Percentiles rank a stretch among this genome's conserved stretches.
These are phyloP conservation scores for Pollachius pollachius DNA, from an alignment of 2,113 vertebrate species.

Conservation along the genomic window DNA sequence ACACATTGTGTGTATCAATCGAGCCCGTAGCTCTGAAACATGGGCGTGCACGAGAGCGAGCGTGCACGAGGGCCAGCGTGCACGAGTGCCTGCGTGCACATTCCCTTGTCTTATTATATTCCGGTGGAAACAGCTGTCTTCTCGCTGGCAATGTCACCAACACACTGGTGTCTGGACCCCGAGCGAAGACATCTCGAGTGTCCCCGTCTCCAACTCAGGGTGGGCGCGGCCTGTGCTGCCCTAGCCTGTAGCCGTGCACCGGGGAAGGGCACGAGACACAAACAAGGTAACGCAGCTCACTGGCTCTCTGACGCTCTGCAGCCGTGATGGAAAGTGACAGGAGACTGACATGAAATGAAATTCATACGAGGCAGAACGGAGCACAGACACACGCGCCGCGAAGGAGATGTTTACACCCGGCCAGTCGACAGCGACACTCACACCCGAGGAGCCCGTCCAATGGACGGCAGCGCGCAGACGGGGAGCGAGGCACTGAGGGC, in stretches of 20 bases:
- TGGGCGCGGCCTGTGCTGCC: slow-evolving; percentile 64
- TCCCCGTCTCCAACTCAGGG: slow-evolving; percentile 71
- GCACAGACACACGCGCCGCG: slow-evolving; percentile 63
- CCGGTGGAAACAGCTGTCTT: slow-evolving; percentile 72
- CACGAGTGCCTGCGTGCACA: slow-evolving; percentile 38
- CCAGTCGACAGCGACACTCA: slow-evolving; percentile 44
- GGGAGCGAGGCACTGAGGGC: no score
- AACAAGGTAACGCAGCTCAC: slow-evolving; percentile 72
- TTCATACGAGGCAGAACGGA: slow-evolving; percentile 76
- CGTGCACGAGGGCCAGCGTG: slow-evolving; percentile 45
- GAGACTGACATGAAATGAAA: slow-evolving; percentile 81
- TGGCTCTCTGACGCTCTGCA: slow-evolving; percentile 75
- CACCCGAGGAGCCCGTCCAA: slow-evolving; percentile 22
- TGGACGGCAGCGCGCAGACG: no score
- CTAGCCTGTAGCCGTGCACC: slow-evolving; percentile 76
- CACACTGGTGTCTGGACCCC: slow-evolving; percentile 75
- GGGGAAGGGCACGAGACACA: slow-evolving; percentile 81
- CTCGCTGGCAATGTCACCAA: slow-evolving; percentile 70
- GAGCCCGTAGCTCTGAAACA: slow-evolving; percentile 2
- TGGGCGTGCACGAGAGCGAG: slow-evolving; percentile 43
- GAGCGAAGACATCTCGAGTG: slow-evolving; percentile 75
- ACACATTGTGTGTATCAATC: neutral
- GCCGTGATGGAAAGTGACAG: slow-evolving; percentile 79
- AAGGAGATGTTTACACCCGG: slow-evolving; percentile 61
- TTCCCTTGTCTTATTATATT: slow-evolving; percentile 20